These are phyloP conservation scores for Campoletis sonorensis DNA, from an alignment of 1,140 invertebrate species.

Conservation along the genomic window DNA sequence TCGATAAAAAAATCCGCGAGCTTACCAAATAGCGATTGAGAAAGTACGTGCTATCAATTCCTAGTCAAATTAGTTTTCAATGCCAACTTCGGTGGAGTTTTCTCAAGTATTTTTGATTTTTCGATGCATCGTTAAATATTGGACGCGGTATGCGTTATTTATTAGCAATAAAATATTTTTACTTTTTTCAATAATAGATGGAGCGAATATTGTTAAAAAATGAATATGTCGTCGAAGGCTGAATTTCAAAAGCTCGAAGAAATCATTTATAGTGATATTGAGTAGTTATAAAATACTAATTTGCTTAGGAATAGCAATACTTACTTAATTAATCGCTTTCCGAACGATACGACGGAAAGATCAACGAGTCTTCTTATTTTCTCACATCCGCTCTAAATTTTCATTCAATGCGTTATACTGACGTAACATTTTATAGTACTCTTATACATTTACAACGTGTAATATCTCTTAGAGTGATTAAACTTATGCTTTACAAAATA, in stretches of 20 bases:
- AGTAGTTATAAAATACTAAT: constrained; percentile 14
- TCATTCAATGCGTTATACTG: constrained; percentile 64
- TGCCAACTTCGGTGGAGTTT: background rate
- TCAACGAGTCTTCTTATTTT: constrained; percentile 59
- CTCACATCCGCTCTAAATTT: constrained; percentile 41
- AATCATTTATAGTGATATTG: no score
- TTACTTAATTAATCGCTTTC: constrained; percentile 19
- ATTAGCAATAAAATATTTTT: no score
- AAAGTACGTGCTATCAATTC: constrained; percentile 43
- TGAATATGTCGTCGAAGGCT: no score
- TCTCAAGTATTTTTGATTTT: background rate
- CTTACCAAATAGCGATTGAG: constrained; percentile 51
- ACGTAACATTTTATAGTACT: constrained; percentile 71
- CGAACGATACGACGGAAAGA: constrained; percentile 53
- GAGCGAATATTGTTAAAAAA: no score
- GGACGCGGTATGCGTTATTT: no score
- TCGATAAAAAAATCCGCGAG: constrained; percentile 53
- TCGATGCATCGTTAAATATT: no score
- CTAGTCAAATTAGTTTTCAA: constrained; percentile 42
- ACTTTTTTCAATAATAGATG: no score
- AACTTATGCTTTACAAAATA: constrained; percentile 63
- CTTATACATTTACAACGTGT: constrained; percentile 69
- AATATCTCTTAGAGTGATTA: constrained; percentile 68
- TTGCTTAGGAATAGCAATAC: constrained; percentile 9
- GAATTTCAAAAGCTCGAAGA: no score